Evolutionary conservation across 2,888 invertebrate genomes (phyloP).

Genomic region (Spodoptera picta): DNA sequence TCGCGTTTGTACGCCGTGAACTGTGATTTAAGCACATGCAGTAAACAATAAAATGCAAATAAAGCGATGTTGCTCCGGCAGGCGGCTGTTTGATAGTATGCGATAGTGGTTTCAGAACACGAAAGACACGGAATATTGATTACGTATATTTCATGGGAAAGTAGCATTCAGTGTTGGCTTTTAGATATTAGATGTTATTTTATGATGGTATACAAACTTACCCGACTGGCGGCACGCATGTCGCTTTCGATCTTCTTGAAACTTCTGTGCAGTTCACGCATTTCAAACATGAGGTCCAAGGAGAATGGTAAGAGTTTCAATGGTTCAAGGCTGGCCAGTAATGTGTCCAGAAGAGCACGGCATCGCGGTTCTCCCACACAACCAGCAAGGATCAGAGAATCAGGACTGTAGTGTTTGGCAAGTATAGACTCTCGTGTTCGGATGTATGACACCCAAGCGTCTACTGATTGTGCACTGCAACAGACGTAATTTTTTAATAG

Average conservation of each 20-base stretch:
- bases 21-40: constrained; percentile 86
- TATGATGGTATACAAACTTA: constrained; percentile 63
- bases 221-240: constrained; percentile 86
- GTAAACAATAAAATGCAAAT: constrained; percentile 88
- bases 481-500: constrained; percentile 1
- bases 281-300: constrained; percentile 94
- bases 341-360: constrained; percentile 91
- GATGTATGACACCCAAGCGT: constrained; percentile 96
- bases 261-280: constrained; percentile 92
- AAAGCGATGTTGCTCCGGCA: constrained; percentile 80
- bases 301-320: constrained; percentile 94
- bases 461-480: constrained; percentile 93
- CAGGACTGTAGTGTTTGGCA: constrained; percentile 93
- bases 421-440: constrained; percentile 94
- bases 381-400: constrained; percentile 92
- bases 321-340: constrained; percentile 93
- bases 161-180: constrained; percentile 42
- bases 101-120: constrained; percentile 69
- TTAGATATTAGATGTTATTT: constrained; percentile 39
- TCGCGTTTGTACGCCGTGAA: constrained; percentile 76
- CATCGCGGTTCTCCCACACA: constrained; percentile 88
- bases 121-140: constrained; percentile 65
- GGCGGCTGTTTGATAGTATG: constrained; percentile 72
- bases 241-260: constrained; percentile 91
- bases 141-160: constrained; percentile 56